A percentile compares a stretch with the other conserved stretches of the same genome.
Conservation (phyloP, 2,113 vertebrate species). For the Naja naja region DNA sequence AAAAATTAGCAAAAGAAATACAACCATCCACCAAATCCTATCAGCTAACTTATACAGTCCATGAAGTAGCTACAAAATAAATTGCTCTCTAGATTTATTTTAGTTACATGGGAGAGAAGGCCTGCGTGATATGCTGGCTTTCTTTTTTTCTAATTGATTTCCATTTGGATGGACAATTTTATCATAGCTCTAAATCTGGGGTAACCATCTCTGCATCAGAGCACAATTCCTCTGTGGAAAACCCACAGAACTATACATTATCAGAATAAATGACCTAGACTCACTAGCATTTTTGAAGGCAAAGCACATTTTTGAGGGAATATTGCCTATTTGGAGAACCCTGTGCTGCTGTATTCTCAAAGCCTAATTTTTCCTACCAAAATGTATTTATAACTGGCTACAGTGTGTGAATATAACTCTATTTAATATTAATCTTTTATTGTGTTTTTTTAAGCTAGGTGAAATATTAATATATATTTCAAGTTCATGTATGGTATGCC, state of each 20-base stretch:
- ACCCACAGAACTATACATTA: neutral
- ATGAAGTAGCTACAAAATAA: neutral
- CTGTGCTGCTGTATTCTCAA: neutral
- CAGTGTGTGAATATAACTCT: neutral
- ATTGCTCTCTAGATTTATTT: neutral
- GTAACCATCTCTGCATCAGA: neutral
- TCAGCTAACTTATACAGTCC: neutral
- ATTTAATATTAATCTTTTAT: no score
- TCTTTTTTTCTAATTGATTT: neutral
- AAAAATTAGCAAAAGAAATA: neutral
- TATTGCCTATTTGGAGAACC: no score
- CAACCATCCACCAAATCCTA: neutral
- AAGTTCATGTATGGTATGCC: neutral
- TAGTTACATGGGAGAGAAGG: neutral
- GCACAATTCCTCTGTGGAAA: neutral
- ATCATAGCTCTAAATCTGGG: neutral
- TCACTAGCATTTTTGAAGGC: neutral
- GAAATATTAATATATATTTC: neutral
- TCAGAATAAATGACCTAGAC: neutral
- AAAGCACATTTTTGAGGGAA: neutral
- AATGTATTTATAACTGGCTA: neutral
- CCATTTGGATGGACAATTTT: neutral
- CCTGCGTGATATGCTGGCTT: neutral
- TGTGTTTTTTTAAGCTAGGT: neutral
- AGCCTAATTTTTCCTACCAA: neutral